These are phyloP conservation scores for Eupeodes latifasciatus DNA, from an alignment of 2,888 invertebrate genomes.

Conservation along the genomic window DNA sequence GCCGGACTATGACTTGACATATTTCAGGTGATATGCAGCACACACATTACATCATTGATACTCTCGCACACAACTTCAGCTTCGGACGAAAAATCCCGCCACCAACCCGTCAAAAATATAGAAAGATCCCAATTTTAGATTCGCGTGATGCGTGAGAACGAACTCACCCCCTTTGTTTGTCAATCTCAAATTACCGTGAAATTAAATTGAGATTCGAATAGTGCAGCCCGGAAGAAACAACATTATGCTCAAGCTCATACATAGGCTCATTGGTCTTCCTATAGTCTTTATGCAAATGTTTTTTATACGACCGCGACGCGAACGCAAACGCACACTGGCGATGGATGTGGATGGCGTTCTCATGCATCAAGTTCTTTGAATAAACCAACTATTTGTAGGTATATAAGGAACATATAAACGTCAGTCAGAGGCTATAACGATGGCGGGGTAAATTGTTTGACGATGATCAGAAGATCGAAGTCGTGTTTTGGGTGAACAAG, in stretches of 20 bases:
- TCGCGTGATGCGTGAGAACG: constrained; percentile 69
- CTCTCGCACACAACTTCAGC: not conserved
- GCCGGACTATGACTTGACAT: constrained; percentile 44
- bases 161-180: constrained; percentile 72
- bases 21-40: constrained; percentile 61
- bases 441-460: constrained; percentile 32
- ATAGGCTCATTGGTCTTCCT: constrained; percentile 59
- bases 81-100: not conserved
- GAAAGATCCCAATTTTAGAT: constrained; percentile 43
- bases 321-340: too few species aligned
- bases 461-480: constrained; percentile 37
- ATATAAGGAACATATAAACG: not conserved
- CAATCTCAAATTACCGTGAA: constrained; percentile 76
- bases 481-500: constrained; percentile 64
- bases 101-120: not conserved
- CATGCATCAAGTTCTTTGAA: constrained; percentile 47
- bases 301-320: not conserved
- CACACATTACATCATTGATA: not conserved
- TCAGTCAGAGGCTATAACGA: too few species aligned
- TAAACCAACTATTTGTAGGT: not conserved
- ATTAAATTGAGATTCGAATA: constrained; percentile 71
- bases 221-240: constrained; percentile 62
- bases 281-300: constrained; percentile 65
- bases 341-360: constrained; percentile 26
- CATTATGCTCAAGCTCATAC: constrained; percentile 19